Evolutionary conservation across 2,113 vertebrate species (phyloP).

Genomic region (Hemiprocne comata): DNA sequence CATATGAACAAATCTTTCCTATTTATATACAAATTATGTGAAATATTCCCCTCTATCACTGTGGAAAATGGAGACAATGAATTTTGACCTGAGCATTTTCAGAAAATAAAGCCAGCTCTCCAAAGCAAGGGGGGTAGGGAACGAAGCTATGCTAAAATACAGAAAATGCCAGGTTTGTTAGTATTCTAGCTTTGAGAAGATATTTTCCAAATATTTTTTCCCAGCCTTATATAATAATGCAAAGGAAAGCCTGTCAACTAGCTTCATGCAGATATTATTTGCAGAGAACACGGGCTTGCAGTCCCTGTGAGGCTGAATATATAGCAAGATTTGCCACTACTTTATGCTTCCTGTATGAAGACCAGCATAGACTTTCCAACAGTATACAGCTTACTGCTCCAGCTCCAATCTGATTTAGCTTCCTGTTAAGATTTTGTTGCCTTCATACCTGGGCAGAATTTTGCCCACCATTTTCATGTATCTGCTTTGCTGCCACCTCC

Average conservation of each 20-base stretch:
- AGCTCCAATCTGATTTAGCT: not conserved
- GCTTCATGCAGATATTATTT: not conserved
- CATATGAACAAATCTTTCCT: not conserved
- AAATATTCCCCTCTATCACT: not conserved
- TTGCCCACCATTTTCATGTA: not conserved
- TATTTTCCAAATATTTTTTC: not conserved
- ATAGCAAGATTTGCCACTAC: not conserved
- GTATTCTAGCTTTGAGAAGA: not conserved
- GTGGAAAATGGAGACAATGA: not conserved
- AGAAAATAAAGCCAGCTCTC: not conserved
- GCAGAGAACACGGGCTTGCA: not conserved
- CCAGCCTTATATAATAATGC: not conserved
- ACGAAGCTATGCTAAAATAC: not conserved
- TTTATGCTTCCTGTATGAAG: not conserved
- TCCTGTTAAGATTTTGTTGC: not conserved
- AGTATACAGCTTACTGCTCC: not conserved
- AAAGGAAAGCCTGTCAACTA: not conserved
- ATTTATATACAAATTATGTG: not conserved
- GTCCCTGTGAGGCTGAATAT: not conserved
- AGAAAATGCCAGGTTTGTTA: not conserved
- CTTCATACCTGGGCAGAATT: not conserved
- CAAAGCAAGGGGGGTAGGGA: rapidly evolving
- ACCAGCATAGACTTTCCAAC: not conserved
- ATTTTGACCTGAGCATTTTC: not conserved
- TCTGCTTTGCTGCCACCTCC: not conserved